Evolutionary conservation across 2,797 vertebrate species (phyloP), one percentile per base, ranked within the genome.

Genomic region (Oreochromis grahami): DNA sequence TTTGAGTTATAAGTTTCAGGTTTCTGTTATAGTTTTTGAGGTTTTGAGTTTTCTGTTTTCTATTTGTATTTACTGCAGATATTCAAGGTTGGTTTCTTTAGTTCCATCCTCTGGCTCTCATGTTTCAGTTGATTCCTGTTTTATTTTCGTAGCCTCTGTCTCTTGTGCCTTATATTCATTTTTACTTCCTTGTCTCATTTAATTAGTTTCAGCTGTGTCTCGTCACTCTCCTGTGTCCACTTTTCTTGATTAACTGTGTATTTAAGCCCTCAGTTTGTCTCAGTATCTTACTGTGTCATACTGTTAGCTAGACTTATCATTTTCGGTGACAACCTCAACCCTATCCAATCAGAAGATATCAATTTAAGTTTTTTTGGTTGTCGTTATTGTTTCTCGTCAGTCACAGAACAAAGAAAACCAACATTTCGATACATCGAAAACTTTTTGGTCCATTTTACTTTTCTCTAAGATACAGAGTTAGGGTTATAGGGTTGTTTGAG

Each of bases 311-410:
- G 29, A 60, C 34, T 34, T 60, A 15, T 26, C 26, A 15, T 24
- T 24, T 26, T 45, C 1, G 0, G 3, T 11, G 0, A 17, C 13
- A 17, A 43, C n/a, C 13, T 15, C 5, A 70, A 43, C 38, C 21
- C 13, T 68, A 21, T 41, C n/a, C n/a, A 70, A 41, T 41, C 13
- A 15, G 13, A 68, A 45, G 8, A 9, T 45, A 10, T 29, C 5
- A 29, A 1, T 68, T 68, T 4, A 3, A 43, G 38, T 0, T 15
- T 26, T 24, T 68, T 26, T 68, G 6, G 13, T 26, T 41, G 13
- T 68, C 6, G 1, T 12, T 60, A 12, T 60, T 34, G 29, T 68
- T 41, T 43, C 38, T 4, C 1, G n/a, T 14, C 36, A 26, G 38
- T 70, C 65, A 70, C 5, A 13, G 8, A 68, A 68, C 63, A 68